A percentile compares a stretch with the other conserved stretches of the same genome.
Conservation (phyloP, 2,888 invertebrate species). For the Elgonia sp. region DNA sequence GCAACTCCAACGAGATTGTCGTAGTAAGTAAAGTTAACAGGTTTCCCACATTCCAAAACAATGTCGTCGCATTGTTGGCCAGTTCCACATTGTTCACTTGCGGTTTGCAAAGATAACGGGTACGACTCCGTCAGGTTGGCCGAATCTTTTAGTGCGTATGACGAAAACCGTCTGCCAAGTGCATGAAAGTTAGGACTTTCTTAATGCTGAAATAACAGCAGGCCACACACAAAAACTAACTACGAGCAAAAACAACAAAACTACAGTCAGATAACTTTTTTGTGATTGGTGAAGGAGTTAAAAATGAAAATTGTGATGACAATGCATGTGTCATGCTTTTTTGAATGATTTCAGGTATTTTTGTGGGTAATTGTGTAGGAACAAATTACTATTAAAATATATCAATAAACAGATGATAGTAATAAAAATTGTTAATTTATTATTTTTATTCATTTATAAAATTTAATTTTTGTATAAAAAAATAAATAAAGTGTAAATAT, state of each 20-base stretch:
- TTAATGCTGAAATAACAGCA: constrained; percentile 86
- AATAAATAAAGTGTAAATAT: no score
- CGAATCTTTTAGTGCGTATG: constrained; percentile 84
- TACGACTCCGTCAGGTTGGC: constrained; percentile 81
- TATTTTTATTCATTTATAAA: no score
- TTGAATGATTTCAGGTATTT: neutral
- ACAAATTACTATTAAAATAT: no score
- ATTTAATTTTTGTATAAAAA: no score
- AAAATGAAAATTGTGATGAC: neutral
- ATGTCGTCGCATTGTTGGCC: constrained; percentile 88
- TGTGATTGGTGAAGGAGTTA: constrained; percentile 12
- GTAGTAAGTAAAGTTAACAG: constrained; percentile 95
- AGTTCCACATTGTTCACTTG: constrained; percentile 79
- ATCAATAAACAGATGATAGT: no score
- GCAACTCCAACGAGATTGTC: constrained; percentile 95
- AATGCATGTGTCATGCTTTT: neutral
- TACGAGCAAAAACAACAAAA: constrained; percentile 86
- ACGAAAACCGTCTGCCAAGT: constrained; percentile 85
- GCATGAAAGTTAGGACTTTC: constrained; percentile 85
- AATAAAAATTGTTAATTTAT: no score
- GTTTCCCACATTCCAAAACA: constrained; percentile 93
- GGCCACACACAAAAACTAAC: constrained; percentile 86
- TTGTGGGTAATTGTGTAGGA: neutral
- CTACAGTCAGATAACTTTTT: constrained; percentile 79
- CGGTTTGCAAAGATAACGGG: constrained; percentile 77